Percentiles rank a stretch among this genome's conserved stretches.
Evolutionary conservation across 2,888 invertebrate genomes (phyloP).

Genomic region (Elmis aenea): DNA sequence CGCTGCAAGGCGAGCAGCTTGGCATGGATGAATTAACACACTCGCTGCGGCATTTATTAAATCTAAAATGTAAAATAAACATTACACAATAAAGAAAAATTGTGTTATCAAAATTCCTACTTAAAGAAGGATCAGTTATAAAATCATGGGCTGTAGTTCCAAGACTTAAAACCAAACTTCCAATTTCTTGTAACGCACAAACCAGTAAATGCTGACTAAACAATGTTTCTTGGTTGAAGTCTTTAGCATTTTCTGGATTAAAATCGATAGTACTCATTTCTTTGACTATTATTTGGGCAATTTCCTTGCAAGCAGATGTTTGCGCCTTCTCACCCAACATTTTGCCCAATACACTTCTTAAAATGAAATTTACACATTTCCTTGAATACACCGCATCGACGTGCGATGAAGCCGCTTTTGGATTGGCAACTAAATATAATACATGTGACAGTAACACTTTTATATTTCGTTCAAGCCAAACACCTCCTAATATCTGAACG

Average conservation of each 20-base stretch:
- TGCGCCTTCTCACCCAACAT: constrained; percentile 97
- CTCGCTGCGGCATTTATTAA: constrained; percentile 72
- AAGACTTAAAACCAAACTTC: constrained; percentile 80
- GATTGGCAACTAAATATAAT: constrained; percentile 89
- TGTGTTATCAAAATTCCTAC: constrained; percentile 44
- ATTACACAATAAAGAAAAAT: no score
- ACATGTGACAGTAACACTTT: constrained; percentile 82
- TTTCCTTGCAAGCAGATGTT: constrained; percentile 89
- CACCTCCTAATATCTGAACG: constrained; percentile 86
- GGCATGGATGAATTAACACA: constrained; percentile 90
- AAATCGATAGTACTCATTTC: constrained; percentile 95
- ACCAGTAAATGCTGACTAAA: constrained; percentile 88
- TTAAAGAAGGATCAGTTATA: constrained; percentile 80
- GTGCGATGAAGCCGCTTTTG: constrained; percentile 92
- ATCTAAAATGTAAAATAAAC: constrained; percentile 47
- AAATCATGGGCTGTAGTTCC: constrained; percentile 94
- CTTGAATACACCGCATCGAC: constrained; percentile 97
- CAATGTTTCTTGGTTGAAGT: constrained; percentile 83
- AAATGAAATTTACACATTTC: constrained; percentile 93
- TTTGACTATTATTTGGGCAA: constrained; percentile 84
- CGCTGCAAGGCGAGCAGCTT: constrained; percentile 87
- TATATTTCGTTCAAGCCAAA: constrained; percentile 93
- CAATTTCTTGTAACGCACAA: constrained; percentile 91
- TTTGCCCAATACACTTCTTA: constrained; percentile 86
- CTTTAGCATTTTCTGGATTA: constrained; percentile 87